phyloP scores from a whole-genome alignment of 2,797 vertebrate genomes.

The Acanthiza pusilla region DNA sequence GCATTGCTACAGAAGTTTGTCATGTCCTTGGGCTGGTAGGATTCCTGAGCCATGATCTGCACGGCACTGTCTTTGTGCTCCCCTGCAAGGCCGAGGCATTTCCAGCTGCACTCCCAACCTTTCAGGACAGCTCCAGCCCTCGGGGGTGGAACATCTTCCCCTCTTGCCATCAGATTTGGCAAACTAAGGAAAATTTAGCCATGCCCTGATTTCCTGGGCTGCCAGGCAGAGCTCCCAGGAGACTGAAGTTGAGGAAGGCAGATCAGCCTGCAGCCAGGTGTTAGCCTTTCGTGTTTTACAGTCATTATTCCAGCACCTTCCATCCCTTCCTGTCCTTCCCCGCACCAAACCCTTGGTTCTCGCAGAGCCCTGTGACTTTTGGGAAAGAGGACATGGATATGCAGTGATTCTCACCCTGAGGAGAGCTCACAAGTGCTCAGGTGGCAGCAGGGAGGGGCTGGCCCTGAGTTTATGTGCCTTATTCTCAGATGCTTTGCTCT shows the following conservation, averaged over 20 bases:
- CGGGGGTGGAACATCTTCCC: background rate
- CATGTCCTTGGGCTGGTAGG: slow-evolving; percentile 5
- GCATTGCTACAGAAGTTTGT: background rate
- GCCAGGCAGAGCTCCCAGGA: background rate
- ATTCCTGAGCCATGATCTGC: background rate
- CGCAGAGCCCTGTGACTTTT: background rate
- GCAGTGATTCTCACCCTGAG: background rate
- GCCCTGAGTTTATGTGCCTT: background rate
- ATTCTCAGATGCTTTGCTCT: background rate
- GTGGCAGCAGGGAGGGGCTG: background rate
- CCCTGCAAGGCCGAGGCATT: background rate
- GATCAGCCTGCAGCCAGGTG: background rate
- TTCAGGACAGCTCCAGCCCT: background rate
- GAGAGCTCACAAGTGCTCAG: background rate
- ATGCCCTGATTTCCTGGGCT: background rate
- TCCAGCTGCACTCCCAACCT: background rate
- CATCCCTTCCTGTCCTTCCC: background rate
- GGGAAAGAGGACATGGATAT: background rate
- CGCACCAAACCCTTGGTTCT: background rate
- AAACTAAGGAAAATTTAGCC: background rate
- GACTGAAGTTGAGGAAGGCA: background rate
- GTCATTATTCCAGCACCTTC: background rate
- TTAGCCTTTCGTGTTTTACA: background rate
- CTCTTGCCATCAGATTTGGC: background rate
- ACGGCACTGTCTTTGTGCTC: background rate